Percentiles rank a stretch among this genome's conserved stretches.
These are phyloP conservation scores for Microtus ochrogaster DNA, from an alignment of 2,113 vertebrate species.

Conservation along the genomic window DNA sequence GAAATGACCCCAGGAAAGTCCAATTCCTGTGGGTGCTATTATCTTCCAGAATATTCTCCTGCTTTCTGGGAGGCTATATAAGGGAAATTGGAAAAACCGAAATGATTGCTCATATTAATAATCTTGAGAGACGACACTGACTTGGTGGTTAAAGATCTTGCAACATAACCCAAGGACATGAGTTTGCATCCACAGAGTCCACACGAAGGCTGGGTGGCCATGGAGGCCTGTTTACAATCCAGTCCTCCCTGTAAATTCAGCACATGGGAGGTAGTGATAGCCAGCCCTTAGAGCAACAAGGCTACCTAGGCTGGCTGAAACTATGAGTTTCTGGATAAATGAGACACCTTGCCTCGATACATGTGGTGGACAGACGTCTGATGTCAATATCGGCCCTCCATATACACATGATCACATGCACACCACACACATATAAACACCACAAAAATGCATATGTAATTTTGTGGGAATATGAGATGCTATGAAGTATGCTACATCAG, in stretches of 20 bases:
- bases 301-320: no score
- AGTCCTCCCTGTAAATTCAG: background rate
- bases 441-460: background rate
- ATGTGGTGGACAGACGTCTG: background rate
- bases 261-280: background rate
- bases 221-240: background rate
- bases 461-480: background rate
- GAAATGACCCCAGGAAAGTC: background rate
- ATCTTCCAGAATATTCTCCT: constrained; percentile 25
- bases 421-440: background rate
- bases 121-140: background rate
- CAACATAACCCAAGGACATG: background rate
- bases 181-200: background rate
- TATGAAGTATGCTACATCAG: background rate
- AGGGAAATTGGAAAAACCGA: background rate
- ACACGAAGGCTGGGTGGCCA: no score
- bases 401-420: no score
- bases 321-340: background rate
- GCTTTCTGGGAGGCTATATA: background rate
- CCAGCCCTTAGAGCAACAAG: no score
- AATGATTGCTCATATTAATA: constrained; percentile 19
- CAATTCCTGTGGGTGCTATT: background rate
- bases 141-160: background rate
- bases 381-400: background rate
- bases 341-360: background rate